These are phyloP conservation scores for Otis tarda DNA, from an alignment of 2,113 vertebrate genomes.

Conservation along the genomic window DNA sequence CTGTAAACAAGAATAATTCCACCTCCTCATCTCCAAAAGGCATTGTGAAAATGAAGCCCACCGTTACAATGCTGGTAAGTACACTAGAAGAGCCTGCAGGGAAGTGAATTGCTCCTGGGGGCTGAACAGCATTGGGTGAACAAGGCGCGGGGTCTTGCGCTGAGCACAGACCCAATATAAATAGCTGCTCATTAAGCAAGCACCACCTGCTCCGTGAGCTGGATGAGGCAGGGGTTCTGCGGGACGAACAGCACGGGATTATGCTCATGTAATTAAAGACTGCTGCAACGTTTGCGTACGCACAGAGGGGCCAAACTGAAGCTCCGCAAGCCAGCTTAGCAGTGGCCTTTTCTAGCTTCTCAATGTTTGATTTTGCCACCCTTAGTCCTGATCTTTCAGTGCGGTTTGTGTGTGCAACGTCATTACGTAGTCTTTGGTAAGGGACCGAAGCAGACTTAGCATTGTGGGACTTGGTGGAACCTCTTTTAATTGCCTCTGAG, in stretches of 20 bases:
- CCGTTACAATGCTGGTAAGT: not conserved
- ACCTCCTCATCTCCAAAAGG: not conserved
- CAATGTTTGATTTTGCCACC: not conserved
- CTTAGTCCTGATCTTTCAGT: not conserved
- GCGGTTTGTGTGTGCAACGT: not conserved
- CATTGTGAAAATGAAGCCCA: not conserved
- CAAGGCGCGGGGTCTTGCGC: not conserved
- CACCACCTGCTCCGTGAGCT: conserved; percentile 15
- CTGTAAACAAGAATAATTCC: not conserved
- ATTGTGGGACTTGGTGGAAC: not conserved
- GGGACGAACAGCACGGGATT: not conserved
- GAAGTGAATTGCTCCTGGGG: not conserved
- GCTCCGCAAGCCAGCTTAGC: not conserved
- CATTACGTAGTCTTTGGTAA: not conserved
- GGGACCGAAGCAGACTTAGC: not conserved
- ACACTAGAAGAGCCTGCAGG: not conserved
- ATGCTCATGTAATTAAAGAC: conserved; percentile 20
- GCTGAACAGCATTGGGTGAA: not conserved
- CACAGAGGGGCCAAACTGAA: not conserved
- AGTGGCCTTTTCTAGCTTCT: not conserved
- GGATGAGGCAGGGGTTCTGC: conserved; percentile 2
- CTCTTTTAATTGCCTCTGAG: conserved; percentile 6
- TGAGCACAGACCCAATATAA: conserved; percentile 9
- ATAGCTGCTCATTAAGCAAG: conserved; percentile 11
- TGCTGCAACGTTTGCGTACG: not conserved